These are phyloP conservation scores for Lepisosteus oculatus DNA, from an alignment of 2,113 vertebrate genomes.

Conservation along the genomic window DNA sequence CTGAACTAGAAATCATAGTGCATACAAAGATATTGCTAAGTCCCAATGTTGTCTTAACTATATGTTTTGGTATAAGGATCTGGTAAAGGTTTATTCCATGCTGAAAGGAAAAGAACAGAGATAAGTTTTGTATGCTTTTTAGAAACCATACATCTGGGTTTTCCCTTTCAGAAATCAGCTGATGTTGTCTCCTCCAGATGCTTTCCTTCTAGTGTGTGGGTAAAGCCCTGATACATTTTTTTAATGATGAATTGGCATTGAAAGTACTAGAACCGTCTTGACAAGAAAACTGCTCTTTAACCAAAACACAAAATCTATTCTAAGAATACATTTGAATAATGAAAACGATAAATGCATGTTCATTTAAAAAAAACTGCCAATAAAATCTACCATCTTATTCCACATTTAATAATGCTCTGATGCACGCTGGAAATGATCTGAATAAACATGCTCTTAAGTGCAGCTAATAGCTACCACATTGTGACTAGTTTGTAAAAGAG, in stretches of 20 bases:
- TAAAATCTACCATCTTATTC: constrained; percentile 1
- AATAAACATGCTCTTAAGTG: constrained; percentile 32
- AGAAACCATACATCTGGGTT: not conserved
- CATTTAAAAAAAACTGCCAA: not conserved
- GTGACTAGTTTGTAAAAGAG: not conserved
- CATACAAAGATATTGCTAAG: not conserved
- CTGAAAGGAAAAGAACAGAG: too few relatives aligned
- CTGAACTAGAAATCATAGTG: too few relatives aligned
- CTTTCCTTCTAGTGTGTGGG: not conserved
- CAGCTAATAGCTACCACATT: constrained; percentile 38
- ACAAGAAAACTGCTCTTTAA: not conserved
- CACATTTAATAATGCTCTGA: constrained; percentile 29
- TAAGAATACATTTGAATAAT: too few relatives aligned
- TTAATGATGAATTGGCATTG: not conserved
- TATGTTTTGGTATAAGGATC: not conserved
- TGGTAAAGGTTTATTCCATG: too few relatives aligned
- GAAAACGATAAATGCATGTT: too few relatives aligned
- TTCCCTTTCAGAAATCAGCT: constrained; percentile 1
- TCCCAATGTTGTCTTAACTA: not conserved
- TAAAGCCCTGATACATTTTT: not conserved
- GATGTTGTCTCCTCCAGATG: constrained; percentile 8
- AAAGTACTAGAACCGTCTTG: not conserved
- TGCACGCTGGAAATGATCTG: constrained; percentile 27
- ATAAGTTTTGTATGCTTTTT: not conserved
- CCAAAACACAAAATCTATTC: not conserved